Percentiles rank a stretch among this genome's conserved stretches.
phyloP scores from a whole-genome alignment of 2,888 invertebrate genomes.

The Drosophila borborema region DNA sequence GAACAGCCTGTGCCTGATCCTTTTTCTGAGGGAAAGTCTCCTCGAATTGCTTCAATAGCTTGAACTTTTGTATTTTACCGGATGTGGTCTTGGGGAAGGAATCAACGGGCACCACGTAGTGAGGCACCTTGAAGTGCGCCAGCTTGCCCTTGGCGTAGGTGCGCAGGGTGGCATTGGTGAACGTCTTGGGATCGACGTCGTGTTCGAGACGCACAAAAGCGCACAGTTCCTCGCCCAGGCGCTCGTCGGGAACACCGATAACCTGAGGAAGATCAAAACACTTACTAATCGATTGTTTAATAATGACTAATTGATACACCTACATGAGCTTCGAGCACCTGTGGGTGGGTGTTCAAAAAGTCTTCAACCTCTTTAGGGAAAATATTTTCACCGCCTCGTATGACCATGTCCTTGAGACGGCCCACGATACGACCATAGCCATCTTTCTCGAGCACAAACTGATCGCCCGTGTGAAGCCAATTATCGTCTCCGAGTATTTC shows the following conservation, averaged over 20 bases:
- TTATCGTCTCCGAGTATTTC: constrained; percentile 88
- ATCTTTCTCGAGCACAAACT: constrained; percentile 88
- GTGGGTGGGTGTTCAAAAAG: constrained; percentile 89
- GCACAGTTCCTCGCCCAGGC: constrained; percentile 91
- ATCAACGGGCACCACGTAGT: constrained; percentile 88
- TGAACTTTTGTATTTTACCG: constrained; percentile 92
- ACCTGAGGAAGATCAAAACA: constrained; percentile 84
- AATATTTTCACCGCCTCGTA: constrained; percentile 93
- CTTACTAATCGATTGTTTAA: not conserved
- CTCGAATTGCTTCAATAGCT: constrained; percentile 84
- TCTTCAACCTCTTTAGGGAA: constrained; percentile 93
- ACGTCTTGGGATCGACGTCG: constrained; percentile 75
- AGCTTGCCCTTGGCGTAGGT: constrained; percentile 89
- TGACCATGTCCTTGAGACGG: constrained; percentile 91
- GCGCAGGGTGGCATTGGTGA: constrained; percentile 87
- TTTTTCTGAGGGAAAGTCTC: constrained; percentile 7
- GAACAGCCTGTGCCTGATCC: constrained; percentile 7
- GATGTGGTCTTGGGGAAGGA: constrained; percentile 91
- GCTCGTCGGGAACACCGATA: constrained; percentile 89
- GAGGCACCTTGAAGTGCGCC: constrained; percentile 92
- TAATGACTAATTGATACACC: constrained; percentile 18
- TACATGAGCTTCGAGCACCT: constrained; percentile 89
- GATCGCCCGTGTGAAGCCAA: constrained; percentile 90
- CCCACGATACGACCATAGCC: constrained; percentile 90
- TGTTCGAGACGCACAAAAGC: constrained; percentile 87